Evolutionary conservation across 2,797 vertebrate genomes (phyloP).

Genomic region (Glossophaga mutica): DNA sequence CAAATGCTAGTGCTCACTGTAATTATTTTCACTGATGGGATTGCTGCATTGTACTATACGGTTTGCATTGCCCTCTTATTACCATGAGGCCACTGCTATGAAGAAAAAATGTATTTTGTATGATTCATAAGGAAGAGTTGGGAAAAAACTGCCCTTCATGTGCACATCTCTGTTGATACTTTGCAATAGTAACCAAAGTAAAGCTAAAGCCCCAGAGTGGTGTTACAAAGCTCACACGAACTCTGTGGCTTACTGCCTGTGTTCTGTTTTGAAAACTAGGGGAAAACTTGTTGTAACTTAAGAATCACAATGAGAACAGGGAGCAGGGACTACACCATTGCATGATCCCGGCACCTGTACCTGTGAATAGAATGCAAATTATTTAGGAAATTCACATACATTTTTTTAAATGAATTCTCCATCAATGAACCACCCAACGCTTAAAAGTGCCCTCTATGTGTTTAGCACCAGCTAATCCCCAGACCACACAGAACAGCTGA

Average conservation of each 20-base stretch:
- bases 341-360: neutral
- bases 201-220: neutral
- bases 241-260: fast-evolving
- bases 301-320: neutral
- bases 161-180: conserved; percentile 45
- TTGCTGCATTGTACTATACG: conserved; percentile 61
- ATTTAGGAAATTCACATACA: neutral
- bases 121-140: conserved; percentile 24
- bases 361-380: neutral
- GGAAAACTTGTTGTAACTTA: neutral
- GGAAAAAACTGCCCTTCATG: conserved; percentile 22
- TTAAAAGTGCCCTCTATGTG: neutral
- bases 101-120: conserved; percentile 30
- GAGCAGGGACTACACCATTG: neutral
- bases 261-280: neutral
- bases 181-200: neutral
- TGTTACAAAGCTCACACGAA: neutral
- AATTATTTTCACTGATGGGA: conserved; percentile 75
- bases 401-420: neutral
- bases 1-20: conserved; percentile 58
- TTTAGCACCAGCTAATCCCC: neutral
- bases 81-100: conserved; percentile 26
- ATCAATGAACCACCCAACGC: neutral
- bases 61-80: conserved; percentile 63
- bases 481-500: neutral